Base-by-base conservation (phyloP, 2,113 vertebrate genomes). In the Ophthalmolycus amberensis region DNA sequence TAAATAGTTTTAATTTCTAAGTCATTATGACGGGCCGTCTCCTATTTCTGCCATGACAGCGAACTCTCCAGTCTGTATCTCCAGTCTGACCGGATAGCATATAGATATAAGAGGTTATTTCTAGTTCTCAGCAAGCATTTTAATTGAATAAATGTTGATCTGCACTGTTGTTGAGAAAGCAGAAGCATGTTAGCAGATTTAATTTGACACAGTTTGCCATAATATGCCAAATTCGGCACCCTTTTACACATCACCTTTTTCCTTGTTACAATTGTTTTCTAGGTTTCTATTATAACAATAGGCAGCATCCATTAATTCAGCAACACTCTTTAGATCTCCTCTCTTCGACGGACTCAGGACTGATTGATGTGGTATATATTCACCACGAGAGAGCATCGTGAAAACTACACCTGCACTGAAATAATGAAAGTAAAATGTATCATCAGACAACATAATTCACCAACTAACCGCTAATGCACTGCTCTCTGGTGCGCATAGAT, bases 1-100 rank as follows among this genome's bases (percentile, higher is more conserved):
- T 67, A 83, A 84, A 88, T 85, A 82, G 62, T 84, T 86, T 85
- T 83, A 18, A 38, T 32, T 77, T 82, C 58, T n/a, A 20, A 75
- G 80, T 78, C 52, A 60, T 81, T 71, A 77, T 1, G 25, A 38
- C 37, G 70, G 54, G 56, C 32, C 54, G 80, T 79, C 70, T 42
- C 29, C 25, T 54, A 60, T 38, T 62, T 37, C 67, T 65, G 76
- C 25, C 71, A 44, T 6, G 40, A 71, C 63, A 63, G 42, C 4
- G 2, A 75, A 27, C 65, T 71, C 71, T 65, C 22, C 34, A 8
- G 78, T n/a, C 65, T 16, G 25, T 7, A 16, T 37, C 63, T 25
- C 8, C 58, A 77, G 71, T 25, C 78, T 46, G 34, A 69, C 71
- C 22, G 66, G 68, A 46, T 46, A 58, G 9, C n/a, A 32, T 0